phyloP scores from a whole-genome alignment of 2,888 invertebrate genomes.

The Ormyrus thymus region DNA sequence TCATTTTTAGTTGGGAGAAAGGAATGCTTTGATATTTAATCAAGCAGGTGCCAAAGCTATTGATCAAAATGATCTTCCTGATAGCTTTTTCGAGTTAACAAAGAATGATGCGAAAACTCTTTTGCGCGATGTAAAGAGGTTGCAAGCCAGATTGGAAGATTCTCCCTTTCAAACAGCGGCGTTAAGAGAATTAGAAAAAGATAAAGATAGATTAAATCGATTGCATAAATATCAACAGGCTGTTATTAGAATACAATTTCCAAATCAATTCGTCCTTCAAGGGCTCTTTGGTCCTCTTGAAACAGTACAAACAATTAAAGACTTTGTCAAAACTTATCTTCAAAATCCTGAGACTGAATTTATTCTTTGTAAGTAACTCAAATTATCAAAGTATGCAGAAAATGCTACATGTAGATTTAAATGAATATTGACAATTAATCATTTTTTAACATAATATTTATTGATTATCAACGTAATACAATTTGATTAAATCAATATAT shows the following conservation, averaged over 20 bases:
- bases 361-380: constrained; percentile 85
- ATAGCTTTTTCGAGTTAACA: constrained; percentile 92
- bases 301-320: constrained; percentile 81
- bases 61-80: constrained; percentile 84
- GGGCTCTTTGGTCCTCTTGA: constrained; percentile 88
- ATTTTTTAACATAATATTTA: constrained; percentile 21
- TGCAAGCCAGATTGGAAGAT: constrained; percentile 81
- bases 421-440: constrained; percentile 26
- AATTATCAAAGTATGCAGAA: not conserved
- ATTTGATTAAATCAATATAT: constrained; percentile 13
- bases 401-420: constrained; percentile 28
- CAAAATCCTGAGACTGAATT: constrained; percentile 81
- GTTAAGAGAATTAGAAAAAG: constrained; percentile 79
- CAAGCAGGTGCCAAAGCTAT: constrained; percentile 77
- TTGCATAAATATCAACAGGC: constrained; percentile 84
- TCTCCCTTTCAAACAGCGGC: constrained; percentile 84
- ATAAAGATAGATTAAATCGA: constrained; percentile 77
- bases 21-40: constrained; percentile 85
- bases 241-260: constrained; percentile 90
- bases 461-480: constrained; percentile 10
- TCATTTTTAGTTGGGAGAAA: constrained; percentile 81
- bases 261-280: constrained; percentile 89
- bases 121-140: constrained; percentile 83
- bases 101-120: constrained; percentile 87
- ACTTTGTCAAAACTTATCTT: constrained; percentile 85